Conservation (phyloP, 2,888 invertebrate species). For the Pocota personata region DNA sequence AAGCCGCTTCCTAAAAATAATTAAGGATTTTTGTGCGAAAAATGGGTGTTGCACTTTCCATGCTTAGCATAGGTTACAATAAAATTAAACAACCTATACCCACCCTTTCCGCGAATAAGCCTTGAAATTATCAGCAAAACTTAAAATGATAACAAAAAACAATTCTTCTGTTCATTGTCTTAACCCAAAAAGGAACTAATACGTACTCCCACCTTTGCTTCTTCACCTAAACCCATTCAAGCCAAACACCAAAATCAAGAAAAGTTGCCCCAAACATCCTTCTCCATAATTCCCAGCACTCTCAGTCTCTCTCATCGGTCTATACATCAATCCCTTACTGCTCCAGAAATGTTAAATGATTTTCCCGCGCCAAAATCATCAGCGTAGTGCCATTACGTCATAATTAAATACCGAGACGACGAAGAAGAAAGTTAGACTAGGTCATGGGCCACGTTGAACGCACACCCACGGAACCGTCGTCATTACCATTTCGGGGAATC, state of each 20-base stretch:
- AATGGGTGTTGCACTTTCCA: too few relatives aligned
- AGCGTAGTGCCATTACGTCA: conserved; percentile 58
- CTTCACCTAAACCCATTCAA: not conserved
- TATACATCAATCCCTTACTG: not conserved
- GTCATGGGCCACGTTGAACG: conserved; percentile 54
- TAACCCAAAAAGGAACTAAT: not conserved
- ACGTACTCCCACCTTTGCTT: not conserved
- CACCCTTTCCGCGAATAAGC: not conserved
- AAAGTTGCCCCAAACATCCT: not conserved
- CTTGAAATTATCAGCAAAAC: not conserved
- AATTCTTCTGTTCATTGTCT: not conserved
- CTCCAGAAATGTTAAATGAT: not conserved
- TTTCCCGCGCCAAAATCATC: conserved; percentile 41
- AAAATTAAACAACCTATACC: not conserved
- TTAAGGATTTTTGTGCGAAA: too few relatives aligned
- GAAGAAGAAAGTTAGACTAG: conserved; percentile 66
- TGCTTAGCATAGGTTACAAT: too few relatives aligned
- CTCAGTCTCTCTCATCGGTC: not conserved
- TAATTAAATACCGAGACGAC: conserved; percentile 74
- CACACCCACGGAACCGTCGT: conserved; percentile 34
- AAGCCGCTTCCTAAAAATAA: too few relatives aligned
- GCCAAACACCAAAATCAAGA: not conserved
- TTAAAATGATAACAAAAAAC: not conserved
- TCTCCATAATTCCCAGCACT: not conserved
- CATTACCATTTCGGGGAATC: conserved; percentile 57